Evolutionary conservation across 2,888 invertebrate genomes (phyloP), one percentile per base, ranked within the genome.

Genomic region (Gymnoscelis rufifasciata): DNA sequence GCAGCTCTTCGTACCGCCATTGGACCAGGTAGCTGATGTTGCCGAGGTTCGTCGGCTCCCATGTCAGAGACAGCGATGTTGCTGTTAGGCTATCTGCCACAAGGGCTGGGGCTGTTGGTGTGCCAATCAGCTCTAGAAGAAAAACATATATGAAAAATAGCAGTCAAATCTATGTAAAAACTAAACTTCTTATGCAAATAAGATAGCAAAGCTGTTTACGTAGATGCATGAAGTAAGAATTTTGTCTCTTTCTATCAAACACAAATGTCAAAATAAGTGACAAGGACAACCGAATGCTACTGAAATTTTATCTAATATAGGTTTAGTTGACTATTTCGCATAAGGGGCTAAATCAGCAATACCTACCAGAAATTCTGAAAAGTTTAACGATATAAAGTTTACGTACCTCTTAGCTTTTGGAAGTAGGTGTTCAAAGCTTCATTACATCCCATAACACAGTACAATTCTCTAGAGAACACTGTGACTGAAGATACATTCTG

Each of bases 401-500:
- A 44, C 58, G 63, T 77, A 93, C 93, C 92, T 90, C 90, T 90
- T 48, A 95, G 78, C 68, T 91, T 90, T 66, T 93, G 91, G 61
- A 92, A 92, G 74, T 95, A 95, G 46, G 91, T 90, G 62, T 92
- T 93, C 39, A 95, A 83, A 38, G 95, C 95, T 68, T 93, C 93
- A 70, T 94, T 94, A 75, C 96, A 96, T 43, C 95, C 95, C 83
- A 94, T 92, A 23, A 94, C 92, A 69, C 95, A 95, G 69, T 94
- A 93, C 11, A 94, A 79, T 71, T 93, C 92, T 65, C 93, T 90
- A 1, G 93, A 91, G 50, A 92, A 90, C 31, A 93, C 86, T 13
- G 91, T 87, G 60, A 92, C 92, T 47, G 91, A 89, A 10, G 92
- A 92, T 54, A 91, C 92, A 77, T 93, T 94, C 93, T 93, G 83